Percentiles rank a stretch among this genome's conserved stretches.
Evolutionary conservation across 2,797 vertebrate species (phyloP).

Genomic region (Falco columbarius): DNA sequence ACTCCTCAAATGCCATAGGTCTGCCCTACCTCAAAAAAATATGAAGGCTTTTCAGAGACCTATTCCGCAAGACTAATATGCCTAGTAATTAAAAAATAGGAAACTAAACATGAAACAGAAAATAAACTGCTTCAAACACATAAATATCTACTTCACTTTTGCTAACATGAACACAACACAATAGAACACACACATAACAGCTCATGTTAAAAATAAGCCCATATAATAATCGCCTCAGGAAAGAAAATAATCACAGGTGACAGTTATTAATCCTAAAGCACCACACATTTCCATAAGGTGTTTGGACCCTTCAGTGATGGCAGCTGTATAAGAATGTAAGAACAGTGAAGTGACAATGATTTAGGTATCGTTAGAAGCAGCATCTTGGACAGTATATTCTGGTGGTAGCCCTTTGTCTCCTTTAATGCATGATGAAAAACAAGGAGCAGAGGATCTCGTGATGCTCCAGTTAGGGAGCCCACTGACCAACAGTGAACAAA

Average conservation of each 20-base stretch:
- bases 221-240: neutral
- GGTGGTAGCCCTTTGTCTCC: neutral
- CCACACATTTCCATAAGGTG: neutral
- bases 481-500: neutral
- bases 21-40: neutral
- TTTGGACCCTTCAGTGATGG: neutral
- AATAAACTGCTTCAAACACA: neutral
- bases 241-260: neutral
- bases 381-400: neutral
- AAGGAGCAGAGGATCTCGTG: neutral
- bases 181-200: neutral
- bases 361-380: neutral
- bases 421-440: neutral
- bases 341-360: neutral
- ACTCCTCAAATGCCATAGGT: neutral
- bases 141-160: neutral
- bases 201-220: neutral
- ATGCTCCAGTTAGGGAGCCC: neutral
- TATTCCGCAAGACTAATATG: neutral
- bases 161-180: neutral
- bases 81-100: neutral
- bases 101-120: neutral
- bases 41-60: neutral
- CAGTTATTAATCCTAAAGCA: neutral
- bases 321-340: neutral